Percentiles rank a stretch among this genome's conserved stretches.
Conservation (phyloP, 2,113 vertebrate genomes). For the Trogon surrucura region DNA sequence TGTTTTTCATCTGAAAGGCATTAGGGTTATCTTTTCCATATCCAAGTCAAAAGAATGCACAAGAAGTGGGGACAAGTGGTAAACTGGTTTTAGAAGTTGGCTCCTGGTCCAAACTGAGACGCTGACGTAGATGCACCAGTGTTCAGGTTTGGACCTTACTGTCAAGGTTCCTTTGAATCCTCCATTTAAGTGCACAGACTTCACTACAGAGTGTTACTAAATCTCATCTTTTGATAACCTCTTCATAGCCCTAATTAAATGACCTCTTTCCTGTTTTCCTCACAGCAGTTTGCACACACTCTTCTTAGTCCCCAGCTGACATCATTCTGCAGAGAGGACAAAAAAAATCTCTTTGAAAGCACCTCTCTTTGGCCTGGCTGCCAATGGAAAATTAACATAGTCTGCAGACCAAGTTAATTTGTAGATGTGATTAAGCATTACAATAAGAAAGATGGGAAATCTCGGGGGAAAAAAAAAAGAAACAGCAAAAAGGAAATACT, state of each 20-base stretch:
- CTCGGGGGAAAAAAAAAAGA: not conserved
- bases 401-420: not conserved
- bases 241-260: not conserved
- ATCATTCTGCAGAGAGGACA: not conserved
- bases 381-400: not conserved
- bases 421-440: not conserved
- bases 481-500: not conserved
- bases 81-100: not conserved
- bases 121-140: accelerated
- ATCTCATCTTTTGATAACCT: not conserved
- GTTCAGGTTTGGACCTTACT: not conserved
- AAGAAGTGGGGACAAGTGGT: not conserved
- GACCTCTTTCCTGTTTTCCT: not conserved
- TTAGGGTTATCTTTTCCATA: not conserved
- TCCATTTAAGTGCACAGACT: not conserved
- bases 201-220: not conserved
- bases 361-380: not conserved
- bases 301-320: not conserved
- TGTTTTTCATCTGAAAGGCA: not conserved
- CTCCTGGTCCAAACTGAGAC: not conserved
- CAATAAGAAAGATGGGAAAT: not conserved
- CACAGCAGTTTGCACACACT: not conserved
- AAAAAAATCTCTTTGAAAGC: not conserved
- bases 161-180: not conserved
- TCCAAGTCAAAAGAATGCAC: not conserved